Evolutionary conservation across 2,888 invertebrate species (phyloP).

Genomic region (Sarcophaga rosellei): DNA sequence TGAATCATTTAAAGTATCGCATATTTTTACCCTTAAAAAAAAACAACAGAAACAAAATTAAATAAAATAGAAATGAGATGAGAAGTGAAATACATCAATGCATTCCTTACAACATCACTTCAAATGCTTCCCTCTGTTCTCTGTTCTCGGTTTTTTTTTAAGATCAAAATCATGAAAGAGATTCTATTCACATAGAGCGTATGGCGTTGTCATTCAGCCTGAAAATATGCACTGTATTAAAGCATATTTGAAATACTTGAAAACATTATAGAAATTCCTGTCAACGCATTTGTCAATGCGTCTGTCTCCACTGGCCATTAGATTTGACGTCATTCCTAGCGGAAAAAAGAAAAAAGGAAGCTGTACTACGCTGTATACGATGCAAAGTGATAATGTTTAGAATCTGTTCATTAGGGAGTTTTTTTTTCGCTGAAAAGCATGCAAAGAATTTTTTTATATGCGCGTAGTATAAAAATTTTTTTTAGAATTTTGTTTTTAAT

Average conservation of each 20-base stretch:
- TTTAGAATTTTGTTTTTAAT: too few relatives aligned
- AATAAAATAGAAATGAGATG: too few relatives aligned
- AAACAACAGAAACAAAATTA: background rate
- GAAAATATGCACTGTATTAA: constrained; percentile 15
- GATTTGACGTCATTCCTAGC: background rate
- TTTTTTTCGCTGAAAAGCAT: constrained; percentile 41
- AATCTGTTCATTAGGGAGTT: too few relatives aligned
- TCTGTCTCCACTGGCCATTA: constrained; percentile 21
- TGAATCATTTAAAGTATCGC: constrained; percentile 30
- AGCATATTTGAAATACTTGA: constrained; percentile 26
- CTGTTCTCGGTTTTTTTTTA: background rate
- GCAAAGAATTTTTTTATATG: constrained; percentile 25
- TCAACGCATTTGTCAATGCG: constrained; percentile 31
- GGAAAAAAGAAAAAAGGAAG: background rate
- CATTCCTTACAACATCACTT: constrained; percentile 27
- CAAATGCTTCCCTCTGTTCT: constrained; percentile 8
- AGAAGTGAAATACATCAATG: constrained; percentile 22
- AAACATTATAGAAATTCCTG: constrained; percentile 45
- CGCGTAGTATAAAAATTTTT: too few relatives aligned
- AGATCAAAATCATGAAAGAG: constrained; percentile 44
- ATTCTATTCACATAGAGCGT: background rate
- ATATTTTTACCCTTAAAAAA: constrained; percentile 41
- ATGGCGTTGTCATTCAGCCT: background rate
- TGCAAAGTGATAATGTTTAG: background rate
- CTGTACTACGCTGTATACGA: background rate